phyloP scores from a whole-genome alignment of 2,797 vertebrate genomes.

The Pitangus sulphuratus region DNA sequence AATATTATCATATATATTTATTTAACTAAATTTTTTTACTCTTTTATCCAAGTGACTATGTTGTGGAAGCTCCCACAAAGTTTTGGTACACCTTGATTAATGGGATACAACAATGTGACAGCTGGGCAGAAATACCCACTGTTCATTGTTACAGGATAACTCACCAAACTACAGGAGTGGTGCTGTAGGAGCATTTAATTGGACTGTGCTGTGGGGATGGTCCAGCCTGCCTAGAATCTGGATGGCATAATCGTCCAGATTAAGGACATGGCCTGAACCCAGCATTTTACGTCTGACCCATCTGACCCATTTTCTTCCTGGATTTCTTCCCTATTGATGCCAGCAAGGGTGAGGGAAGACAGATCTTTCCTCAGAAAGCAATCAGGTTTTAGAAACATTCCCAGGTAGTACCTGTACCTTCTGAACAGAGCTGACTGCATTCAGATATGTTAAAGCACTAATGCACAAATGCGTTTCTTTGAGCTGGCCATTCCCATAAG shows the following conservation, averaged over 20 bases:
- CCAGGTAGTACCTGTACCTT: not conserved
- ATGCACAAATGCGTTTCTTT: not conserved
- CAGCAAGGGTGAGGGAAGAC: not conserved
- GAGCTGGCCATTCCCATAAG: not conserved
- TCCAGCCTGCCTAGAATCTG: not conserved
- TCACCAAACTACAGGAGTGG: rapidly evolving
- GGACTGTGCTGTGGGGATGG: not conserved
- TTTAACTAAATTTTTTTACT: not conserved
- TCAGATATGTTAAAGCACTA: not conserved
- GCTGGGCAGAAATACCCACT: not conserved
- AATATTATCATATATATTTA: not conserved
- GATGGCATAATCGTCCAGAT: not conserved
- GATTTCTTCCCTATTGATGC: not conserved
- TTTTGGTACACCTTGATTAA: not conserved
- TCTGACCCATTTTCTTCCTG: not conserved
- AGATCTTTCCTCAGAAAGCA: not conserved
- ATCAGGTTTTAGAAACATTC: not conserved
- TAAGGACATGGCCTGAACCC: not conserved
- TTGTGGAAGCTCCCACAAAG: not conserved
- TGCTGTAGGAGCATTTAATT: not conserved
- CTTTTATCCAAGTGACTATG: not conserved
- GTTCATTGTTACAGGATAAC: not conserved
- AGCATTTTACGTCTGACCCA: not conserved
- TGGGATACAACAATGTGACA: not conserved
- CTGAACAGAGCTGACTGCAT: not conserved